Base-by-base conservation (phyloP, 2,888 invertebrate species). In the Drosophila parthenogenetica region DNA sequence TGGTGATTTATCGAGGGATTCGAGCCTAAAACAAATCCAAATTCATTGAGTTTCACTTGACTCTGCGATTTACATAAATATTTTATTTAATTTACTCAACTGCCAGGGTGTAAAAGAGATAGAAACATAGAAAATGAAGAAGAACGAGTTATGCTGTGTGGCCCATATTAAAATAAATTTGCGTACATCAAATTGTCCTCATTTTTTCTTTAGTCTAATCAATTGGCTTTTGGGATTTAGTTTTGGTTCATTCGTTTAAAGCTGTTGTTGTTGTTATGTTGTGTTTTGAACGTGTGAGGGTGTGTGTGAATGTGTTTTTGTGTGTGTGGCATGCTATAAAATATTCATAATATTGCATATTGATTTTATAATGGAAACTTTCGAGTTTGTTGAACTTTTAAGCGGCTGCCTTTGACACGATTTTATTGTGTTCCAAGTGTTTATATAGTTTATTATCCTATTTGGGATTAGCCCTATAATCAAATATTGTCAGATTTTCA, bases 311-410 rank as follows among this genome's bases (percentile, higher is more conserved):
- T 48, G 5, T 29, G 29, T 5, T 22, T 22, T 19, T 19, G 25
- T 46, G 49, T 40, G 14, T 48, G 50, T 55, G 53, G 48, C 61
- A 43, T 59, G 3, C 57, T 48, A 77, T 83, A 65, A 83, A 83
- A 81, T 83, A 83, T 82, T 83, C 70, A 82, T 80, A 80, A 61
- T 73, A 62, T 78, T 49, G 59, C 75, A 73, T 83, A 82, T 86
- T 83, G 81, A 82, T 82, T 82, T 83, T 83, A 76, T 69, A 80
- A 78, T 79, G 67, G 48, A 54, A 58, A 59, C 53, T 37, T 40
- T 48, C 7, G 42, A 62, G 81, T 86, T 82, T 66, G 50, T 70
- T 80, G 73, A 82, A 82, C 80, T 67, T 69, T 79, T 57, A 43
- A 63, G 32, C 50, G 51, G 42, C 32, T 48, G 53, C 62, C 60